Evolutionary conservation across 1,140 invertebrate genomes (phyloP), one percentile per base, ranked within the genome.

Genomic region (Drosophila setifemur): DNA sequence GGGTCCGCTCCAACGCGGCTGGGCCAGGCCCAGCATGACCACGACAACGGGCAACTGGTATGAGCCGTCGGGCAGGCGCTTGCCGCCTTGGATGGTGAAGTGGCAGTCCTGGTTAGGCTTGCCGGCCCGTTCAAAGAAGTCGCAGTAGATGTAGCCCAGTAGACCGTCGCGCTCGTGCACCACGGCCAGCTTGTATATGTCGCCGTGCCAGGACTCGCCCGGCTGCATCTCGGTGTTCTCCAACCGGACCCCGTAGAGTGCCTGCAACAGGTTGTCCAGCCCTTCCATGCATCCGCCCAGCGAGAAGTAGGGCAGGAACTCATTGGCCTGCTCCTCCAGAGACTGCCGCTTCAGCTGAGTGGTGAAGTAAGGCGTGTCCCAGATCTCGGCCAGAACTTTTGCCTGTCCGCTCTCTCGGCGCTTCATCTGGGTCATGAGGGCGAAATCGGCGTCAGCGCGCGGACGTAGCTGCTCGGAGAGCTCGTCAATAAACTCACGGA

Each of bases 31-130:
- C 44, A 99, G 91, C 94, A 98, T 97, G 7, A 99, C 92, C 26
- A 99, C 98, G 0, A 99, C 98, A 40, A 99, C 94, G 3, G 98
- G 98, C 76, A 95, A 93, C 92, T 97, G 96, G 90, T 99, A 98
- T 33, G 92, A 92, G n/a, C 96, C 96, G 91, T 98, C 94, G 0
- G 93, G 76, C 40, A 96, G 86, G 55, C 93, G 81, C 91, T 96
- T 96, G 14, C 98, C 98, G 11, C 98, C 98, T 85, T 95, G 95
- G 63, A 99, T 98, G 0, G 98, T 99, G 91, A 98, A 99, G 91
- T 99, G 99, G 88, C 98, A 99, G 89, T 99, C 99, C 92, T 99
- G 98, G 91, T 97, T 95, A 19, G 96, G 95, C 91, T 99, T 99
- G 4, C 95, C 94, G 26, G 92, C 83, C 47, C 99, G 92, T 88